Percentiles rank a stretch among this genome's conserved stretches.
Evolutionary conservation across 1,140 invertebrate genomes (phyloP).

Genomic region (Zophobas morio): DNA sequence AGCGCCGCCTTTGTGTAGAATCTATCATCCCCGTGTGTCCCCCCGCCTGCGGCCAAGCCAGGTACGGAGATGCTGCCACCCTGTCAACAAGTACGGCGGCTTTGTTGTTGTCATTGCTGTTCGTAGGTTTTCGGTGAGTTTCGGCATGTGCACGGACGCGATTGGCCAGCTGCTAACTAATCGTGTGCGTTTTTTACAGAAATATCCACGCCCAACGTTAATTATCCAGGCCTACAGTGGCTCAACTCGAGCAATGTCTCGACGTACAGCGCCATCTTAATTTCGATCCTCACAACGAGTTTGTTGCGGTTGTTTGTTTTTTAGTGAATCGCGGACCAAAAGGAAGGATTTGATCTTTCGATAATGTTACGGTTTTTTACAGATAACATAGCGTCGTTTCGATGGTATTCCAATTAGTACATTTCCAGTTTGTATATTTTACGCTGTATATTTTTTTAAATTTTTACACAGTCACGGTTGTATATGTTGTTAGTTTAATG

Average conservation of each 20-base stretch:
- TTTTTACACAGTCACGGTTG: slow-evolving; percentile 7
- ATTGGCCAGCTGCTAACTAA: neutral
- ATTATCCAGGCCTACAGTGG: slow-evolving; percentile 73
- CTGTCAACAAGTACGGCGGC: slow-evolving; percentile 61
- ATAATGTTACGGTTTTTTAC: slow-evolving; percentile 21
- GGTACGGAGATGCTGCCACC: slow-evolving; percentile 63
- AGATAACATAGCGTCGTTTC: neutral
- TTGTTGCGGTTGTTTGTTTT: slow-evolving; percentile 39
- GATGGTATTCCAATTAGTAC: slow-evolving; percentile 14
- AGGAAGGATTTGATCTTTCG: neutral
- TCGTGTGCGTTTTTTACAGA: slow-evolving; percentile 69
- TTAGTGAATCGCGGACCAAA: slow-evolving; percentile 17
- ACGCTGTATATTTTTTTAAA: slow-evolving; percentile 28
- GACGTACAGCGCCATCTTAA: slow-evolving; percentile 12
- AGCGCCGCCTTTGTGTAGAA: slow-evolving; percentile 73
- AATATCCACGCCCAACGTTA: slow-evolving; percentile 80
- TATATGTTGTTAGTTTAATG: slow-evolving; percentile 28
- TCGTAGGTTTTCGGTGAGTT: slow-evolving; percentile 63
- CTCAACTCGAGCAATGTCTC: slow-evolving; percentile 31
- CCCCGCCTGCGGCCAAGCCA: slow-evolving; percentile 86
- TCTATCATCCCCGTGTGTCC: slow-evolving; percentile 93
- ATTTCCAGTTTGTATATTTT: slow-evolving; percentile 8
- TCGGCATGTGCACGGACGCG: slow-evolving; percentile 15
- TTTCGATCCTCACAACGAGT: slow-evolving; percentile 35
- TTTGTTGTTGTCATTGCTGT: slow-evolving; percentile 58